Base-by-base conservation (phyloP, 2,797 vertebrate species). In the Podarcis lilfordi region DNA sequence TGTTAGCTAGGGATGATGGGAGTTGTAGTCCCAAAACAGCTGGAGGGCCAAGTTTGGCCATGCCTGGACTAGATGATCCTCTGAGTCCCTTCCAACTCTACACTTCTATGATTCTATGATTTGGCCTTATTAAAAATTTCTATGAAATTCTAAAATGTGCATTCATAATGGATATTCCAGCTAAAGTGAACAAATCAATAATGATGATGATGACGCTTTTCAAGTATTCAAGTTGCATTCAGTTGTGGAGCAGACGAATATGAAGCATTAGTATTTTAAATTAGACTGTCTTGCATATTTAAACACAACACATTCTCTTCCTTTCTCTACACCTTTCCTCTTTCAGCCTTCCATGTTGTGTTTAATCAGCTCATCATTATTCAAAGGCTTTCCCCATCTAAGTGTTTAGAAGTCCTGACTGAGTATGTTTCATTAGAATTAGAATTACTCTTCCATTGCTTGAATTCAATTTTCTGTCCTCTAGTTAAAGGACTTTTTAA, bases 371-470 rank as follows among this genome's bases (percentile, higher is more conserved):
- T 91, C 5, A 79, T 89, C 32, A 88, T 78, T 83, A 86, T 84
- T 75, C 86, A 13, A 74, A 40, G 27, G 15, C 11, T 61, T 86
- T 27, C 1, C 1, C 40, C 2, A 68, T 82, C 50, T 72, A 77
- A 83, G 5, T 88, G 27, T 69, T 91, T 90, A 79, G 72, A 90
- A 88, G 9, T 86, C 75, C 27, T 87, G 8, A 64, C 15, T 8
- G 82, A 50, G 29, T 86, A 1, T 50, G 69, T 85, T 89, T 91
- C 43, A 83, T 88, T 78, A 88, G 13, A 88, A 89, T 74, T 90
- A 64, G 89, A 93, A 91, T 69, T 89, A 82, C 17, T 92, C 29
- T 93, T 91, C 89, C 8, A 27, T 89, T 83, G 0, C 10, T 89
- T 86, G 76, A 90, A 90, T 92, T 88, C 0, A 69, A 32, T 92